These are phyloP conservation scores for Bradypodion pumilum DNA, from an alignment of 2,797 vertebrate genomes.

Conservation along the genomic window DNA sequence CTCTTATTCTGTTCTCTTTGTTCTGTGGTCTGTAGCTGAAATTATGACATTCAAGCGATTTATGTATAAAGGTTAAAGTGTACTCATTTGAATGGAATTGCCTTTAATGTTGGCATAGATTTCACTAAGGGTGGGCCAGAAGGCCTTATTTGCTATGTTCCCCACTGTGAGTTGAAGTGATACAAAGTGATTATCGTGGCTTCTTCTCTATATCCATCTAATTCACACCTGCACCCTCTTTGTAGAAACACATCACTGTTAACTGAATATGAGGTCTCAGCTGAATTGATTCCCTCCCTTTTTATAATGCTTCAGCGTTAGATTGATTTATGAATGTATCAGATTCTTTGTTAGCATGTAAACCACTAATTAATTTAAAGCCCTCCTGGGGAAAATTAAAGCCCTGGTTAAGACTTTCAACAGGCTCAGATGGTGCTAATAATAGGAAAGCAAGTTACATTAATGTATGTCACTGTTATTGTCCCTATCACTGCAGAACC, in stretches of 20 bases:
- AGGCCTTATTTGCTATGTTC: slow-evolving; percentile 83
- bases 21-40: slow-evolving; percentile 72
- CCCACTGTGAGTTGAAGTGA: slow-evolving; percentile 78
- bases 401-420: slow-evolving; percentile 77
- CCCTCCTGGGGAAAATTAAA: slow-evolving; percentile 81
- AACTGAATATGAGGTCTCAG: slow-evolving; percentile 76
- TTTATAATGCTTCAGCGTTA: slow-evolving; percentile 69
- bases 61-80: slow-evolving; percentile 79
- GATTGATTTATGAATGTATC: slow-evolving; percentile 82
- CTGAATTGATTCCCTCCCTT: slow-evolving; percentile 74
- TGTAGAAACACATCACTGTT: slow-evolving; percentile 70
- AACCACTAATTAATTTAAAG: slow-evolving; percentile 91
- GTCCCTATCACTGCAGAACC: slow-evolving; percentile 65
- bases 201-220: slow-evolving; percentile 69
- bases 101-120: slow-evolving; percentile 71
- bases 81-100: slow-evolving; percentile 65
- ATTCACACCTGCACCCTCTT: slow-evolving; percentile 84
- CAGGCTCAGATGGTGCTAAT: slow-evolving; percentile 80
- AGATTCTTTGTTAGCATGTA: slow-evolving; percentile 79
- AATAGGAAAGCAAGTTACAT: slow-evolving; percentile 74
- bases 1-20: slow-evolving; percentile 67
- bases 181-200: slow-evolving; percentile 85
- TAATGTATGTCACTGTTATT: slow-evolving; percentile 73
- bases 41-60: slow-evolving; percentile 74
- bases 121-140: slow-evolving; percentile 75